These are phyloP conservation scores for Pongo abelii DNA, from an alignment of 2,113 vertebrate species.

Conservation along the genomic window DNA sequence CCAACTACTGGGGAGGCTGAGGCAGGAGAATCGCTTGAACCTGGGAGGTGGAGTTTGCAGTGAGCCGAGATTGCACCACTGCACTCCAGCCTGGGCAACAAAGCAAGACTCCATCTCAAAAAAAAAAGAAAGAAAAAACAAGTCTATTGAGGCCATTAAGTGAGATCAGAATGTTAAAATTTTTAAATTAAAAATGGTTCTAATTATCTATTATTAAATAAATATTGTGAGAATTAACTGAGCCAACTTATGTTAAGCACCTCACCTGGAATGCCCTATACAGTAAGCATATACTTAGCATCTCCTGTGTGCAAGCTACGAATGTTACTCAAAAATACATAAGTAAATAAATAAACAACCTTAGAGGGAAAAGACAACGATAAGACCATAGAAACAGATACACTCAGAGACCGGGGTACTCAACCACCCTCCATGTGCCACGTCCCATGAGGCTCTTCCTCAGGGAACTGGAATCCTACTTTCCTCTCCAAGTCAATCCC, in stretches of 20 bases:
- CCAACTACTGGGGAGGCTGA: too few species aligned
- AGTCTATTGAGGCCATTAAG: too few species aligned
- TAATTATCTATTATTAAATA: background rate
- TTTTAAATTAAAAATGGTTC: background rate
- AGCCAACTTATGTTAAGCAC: background rate
- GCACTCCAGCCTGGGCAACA: too few species aligned
- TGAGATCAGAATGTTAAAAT: too few species aligned
- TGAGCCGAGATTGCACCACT: too few species aligned
- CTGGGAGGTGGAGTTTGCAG: too few species aligned
- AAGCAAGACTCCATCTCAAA: too few species aligned
- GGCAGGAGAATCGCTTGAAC: too few species aligned
- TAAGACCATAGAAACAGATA: background rate
- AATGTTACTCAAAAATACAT: constrained; percentile 14
- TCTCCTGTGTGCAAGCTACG: background rate
- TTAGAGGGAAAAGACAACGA: background rate
- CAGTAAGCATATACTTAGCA: background rate
- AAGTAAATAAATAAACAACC: background rate
- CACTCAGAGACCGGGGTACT: background rate
- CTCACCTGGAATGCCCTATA: background rate
- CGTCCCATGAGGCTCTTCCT: background rate
- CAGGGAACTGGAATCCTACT: background rate
- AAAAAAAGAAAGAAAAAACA: too few species aligned
- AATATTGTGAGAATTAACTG: constrained; percentile 21
- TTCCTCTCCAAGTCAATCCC: too few species aligned
- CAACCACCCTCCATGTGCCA: too few species aligned